phyloP scores from a whole-genome alignment of 2,113 vertebrate genomes.

The Petromus typicus region DNA sequence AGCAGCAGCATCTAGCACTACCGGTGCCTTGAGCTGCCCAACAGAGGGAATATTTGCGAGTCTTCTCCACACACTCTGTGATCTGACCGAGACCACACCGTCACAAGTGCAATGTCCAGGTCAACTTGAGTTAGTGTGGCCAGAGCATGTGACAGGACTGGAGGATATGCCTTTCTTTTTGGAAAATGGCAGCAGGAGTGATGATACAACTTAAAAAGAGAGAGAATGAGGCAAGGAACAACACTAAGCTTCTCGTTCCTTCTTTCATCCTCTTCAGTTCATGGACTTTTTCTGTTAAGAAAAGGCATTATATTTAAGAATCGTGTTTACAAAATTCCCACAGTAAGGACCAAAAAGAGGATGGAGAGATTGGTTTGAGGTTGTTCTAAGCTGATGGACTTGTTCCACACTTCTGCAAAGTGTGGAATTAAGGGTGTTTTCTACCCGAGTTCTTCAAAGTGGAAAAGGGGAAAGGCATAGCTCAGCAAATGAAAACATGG shows the following conservation, averaged over 20 bases:
- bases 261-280: constrained; percentile 30
- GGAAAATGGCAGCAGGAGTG: not conserved
- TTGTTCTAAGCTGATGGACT: constrained; percentile 43
- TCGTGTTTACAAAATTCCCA: constrained; percentile 44
- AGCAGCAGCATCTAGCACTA: not conserved
- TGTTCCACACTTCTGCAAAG: constrained; percentile 37
- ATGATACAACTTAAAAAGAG: constrained; percentile 3
- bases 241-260: not conserved
- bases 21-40: not conserved
- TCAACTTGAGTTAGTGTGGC: not conserved
- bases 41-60: not conserved
- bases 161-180: not conserved
- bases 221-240: constrained; percentile 4
- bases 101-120: not conserved
- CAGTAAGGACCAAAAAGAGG: constrained; percentile 56
- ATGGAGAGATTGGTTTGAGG: constrained; percentile 58
- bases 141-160: not conserved
- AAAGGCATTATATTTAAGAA: constrained; percentile 68
- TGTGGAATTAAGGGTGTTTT: constrained; percentile 54
- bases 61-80: not conserved
- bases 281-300: constrained; percentile 13
- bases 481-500: constrained; percentile 69
- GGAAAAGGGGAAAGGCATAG: constrained; percentile 45
- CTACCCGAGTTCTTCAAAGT: constrained; percentile 57
- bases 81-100: not conserved